Conservation (phyloP, 2,888 invertebrate genomes). For the Andrena fulva region DNA sequence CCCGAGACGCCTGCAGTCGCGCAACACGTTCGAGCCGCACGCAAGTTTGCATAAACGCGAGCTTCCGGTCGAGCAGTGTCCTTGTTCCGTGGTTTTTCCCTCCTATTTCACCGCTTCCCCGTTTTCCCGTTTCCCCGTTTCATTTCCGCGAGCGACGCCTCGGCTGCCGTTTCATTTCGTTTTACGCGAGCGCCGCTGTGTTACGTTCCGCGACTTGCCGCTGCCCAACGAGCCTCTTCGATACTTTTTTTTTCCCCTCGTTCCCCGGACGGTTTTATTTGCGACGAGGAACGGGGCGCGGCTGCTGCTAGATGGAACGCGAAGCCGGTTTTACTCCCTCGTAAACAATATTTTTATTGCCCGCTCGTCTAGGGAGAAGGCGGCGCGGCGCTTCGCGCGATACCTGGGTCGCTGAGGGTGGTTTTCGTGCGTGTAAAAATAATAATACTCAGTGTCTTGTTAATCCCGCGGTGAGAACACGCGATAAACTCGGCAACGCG, state of each 20-base stretch:
- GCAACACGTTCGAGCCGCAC: background rate
- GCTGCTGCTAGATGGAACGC: slow-evolving; percentile 7
- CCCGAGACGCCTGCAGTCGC: background rate
- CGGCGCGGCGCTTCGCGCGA: slow-evolving; percentile 13
- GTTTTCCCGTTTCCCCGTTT: slow-evolving; percentile 19
- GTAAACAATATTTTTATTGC: slow-evolving; percentile 71
- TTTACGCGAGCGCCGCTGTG: slow-evolving; percentile 41
- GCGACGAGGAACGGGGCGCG: slow-evolving; percentile 2
- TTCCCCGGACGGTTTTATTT: slow-evolving; percentile 43
- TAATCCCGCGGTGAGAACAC: background rate
- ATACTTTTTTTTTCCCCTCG: slow-evolving; percentile 12
- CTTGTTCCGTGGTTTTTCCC: slow-evolving; percentile 27
- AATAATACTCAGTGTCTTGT: background rate
- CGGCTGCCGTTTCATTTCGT: slow-evolving; percentile 49
- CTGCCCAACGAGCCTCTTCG: slow-evolving; percentile 26
- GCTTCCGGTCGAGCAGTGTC: slow-evolving; percentile 12
- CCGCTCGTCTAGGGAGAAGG: slow-evolving; percentile 42
- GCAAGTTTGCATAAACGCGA: slow-evolving; percentile 1
- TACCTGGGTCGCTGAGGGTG: slow-evolving; percentile 20
- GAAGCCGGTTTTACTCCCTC: slow-evolving; percentile 56
- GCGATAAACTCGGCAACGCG: no score
- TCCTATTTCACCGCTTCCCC: slow-evolving; percentile 2
- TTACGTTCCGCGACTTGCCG: slow-evolving; percentile 50
- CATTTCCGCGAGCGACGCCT: slow-evolving; percentile 22
- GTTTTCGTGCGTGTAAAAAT: background rate